Base-by-base conservation (phyloP, 2,797 vertebrate species). In the Zenarchopterus dispar region DNA sequence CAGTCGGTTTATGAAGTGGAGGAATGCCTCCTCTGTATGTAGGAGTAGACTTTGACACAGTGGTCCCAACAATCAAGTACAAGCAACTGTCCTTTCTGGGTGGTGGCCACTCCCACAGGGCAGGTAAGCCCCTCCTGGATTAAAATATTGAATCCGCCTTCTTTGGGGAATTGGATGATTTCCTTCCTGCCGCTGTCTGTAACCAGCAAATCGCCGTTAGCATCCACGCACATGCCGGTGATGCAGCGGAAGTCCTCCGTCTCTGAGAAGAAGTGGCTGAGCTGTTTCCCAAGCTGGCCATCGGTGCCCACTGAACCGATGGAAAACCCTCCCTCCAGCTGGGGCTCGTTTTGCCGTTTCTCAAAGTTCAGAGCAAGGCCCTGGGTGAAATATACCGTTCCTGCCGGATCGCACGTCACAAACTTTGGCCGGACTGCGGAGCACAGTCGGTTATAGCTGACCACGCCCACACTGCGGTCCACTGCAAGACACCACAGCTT, bases 51-150 rank as follows among this genome's bases (percentile, higher is more conserved):
- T 91, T 99, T 99, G 73, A 99, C 95, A 85, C 97, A 99, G 11
- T 99, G 96, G 92, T 99, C 97, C 97, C 96, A 98, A 74, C 96
- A 99, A 85, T 99, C 97, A 75, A 99, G 85, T 77, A 99, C 97
- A 33, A 99, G 89, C 59, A 99, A 92, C 76, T 99, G 97, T 76
- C 97, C 97, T 88, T 97, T 99, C 39, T 96, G 96, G 1, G 97
- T 99, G 33, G 97, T 93, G 33, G 96, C 96, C 0, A 99, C 97
- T 1, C 96, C 97, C 0, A 98, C 95, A 0, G 97, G 97, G 77
- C 96, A 99, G 1, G 93, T 96, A 56, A 99, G 92, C 11, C 97
- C 97, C 51, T 99, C 97, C 62, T 94, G 94, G 78, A 99, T 95
- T 6, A 99, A 90, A 80, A 98, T 82, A 63, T 94, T 97, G 17